Percentiles rank a stretch among this genome's conserved stretches.
These are phyloP conservation scores for Dendrocincla tyrannina DNA, from an alignment of 2,797 vertebrate genomes.

Conservation along the genomic window DNA sequence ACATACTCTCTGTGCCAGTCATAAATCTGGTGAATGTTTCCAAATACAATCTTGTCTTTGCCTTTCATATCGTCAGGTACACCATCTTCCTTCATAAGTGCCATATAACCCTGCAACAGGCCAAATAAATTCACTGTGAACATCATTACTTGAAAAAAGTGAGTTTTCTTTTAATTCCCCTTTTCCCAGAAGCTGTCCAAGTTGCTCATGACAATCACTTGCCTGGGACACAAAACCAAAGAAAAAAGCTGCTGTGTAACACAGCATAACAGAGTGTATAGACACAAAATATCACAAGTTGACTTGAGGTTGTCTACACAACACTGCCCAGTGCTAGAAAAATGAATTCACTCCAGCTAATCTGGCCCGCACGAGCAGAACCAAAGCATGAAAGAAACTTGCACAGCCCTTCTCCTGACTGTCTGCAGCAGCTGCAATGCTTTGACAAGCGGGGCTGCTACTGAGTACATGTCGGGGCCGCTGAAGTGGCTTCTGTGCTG, in stretches of 20 bases:
- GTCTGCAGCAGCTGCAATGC: background rate
- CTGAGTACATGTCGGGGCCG: background rate
- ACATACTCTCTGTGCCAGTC: slow-evolving; percentile 99
- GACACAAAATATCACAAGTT: background rate
- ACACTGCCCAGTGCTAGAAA: background rate
- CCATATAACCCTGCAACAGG: slow-evolving; percentile 92
- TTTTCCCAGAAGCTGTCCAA: background rate
- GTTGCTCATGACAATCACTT: background rate
- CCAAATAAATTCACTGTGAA: background rate
- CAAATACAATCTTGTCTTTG: slow-evolving; percentile 98
- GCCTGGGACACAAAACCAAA: background rate
- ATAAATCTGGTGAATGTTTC: slow-evolving; percentile 98
- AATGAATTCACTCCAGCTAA: background rate
- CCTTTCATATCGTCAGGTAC: slow-evolving; percentile 99
- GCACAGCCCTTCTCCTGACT: background rate
- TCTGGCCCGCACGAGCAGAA: accelerated
- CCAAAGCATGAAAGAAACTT: background rate
- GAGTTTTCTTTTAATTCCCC: background rate
- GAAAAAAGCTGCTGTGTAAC: background rate
- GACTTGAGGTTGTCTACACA: background rate
- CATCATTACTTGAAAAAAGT: background rate
- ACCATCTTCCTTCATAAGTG: slow-evolving; percentile 94
- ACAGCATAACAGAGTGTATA: background rate
- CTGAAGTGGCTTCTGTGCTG: background rate
- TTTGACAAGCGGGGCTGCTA: background rate